Evolutionary conservation across 2,888 invertebrate genomes (phyloP).

Genomic region (Tuberolachnus salignus): DNA sequence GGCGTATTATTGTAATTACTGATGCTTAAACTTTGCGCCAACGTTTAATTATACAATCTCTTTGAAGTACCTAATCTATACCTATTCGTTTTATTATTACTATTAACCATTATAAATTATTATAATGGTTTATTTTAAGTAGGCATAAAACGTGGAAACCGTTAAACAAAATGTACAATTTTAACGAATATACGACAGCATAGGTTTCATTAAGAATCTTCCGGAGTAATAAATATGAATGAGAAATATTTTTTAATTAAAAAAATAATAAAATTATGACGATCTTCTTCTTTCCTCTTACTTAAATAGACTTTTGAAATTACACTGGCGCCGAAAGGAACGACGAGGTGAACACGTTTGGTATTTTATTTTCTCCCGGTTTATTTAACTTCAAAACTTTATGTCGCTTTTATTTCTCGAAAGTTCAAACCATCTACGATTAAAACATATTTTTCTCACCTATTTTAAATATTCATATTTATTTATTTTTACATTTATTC

Average conservation of each 20-base stretch:
- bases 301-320: neutral
- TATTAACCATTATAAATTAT: neutral
- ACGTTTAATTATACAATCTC: neutral
- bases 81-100: neutral
- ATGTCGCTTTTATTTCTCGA: too few species aligned
- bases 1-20: too few species aligned
- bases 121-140: neutral
- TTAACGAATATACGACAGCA: neutral
- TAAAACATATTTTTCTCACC: too few species aligned
- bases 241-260: slow-evolving; percentile 3
- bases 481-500: too few species aligned
- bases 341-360: neutral
- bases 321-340: neutral
- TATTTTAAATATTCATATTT: too few species aligned
- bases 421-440: too few species aligned
- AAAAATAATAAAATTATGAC: neutral
- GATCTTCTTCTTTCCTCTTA: neutral
- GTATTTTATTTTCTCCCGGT: neutral
- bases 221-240: neutral
- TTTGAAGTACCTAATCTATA: neutral
- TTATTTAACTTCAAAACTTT: neutral
- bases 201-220: neutral
- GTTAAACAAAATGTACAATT: neutral
- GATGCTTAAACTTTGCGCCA: too few species aligned
- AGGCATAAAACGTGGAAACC: neutral